phyloP scores from a whole-genome alignment of 2,888 invertebrate species.

The Drosophila anomalipes region DNA sequence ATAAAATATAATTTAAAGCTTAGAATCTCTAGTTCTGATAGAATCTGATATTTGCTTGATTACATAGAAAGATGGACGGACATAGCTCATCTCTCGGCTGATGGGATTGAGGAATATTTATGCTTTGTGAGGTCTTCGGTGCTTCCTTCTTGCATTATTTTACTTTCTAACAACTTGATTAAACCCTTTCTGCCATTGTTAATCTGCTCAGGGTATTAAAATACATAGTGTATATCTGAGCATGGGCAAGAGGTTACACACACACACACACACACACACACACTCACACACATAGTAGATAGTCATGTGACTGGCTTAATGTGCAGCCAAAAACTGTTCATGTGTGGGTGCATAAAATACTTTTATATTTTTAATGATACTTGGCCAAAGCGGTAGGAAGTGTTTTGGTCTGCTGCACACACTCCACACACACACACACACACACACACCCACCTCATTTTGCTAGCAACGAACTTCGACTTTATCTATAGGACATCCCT shows the following conservation, averaged over 20 bases:
- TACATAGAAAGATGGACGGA: neutral
- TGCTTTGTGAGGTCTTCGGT: neutral
- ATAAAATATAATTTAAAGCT: neutral
- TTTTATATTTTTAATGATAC: conserved; percentile 81
- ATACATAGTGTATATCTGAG: neutral
- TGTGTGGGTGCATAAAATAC: conserved; percentile 70
- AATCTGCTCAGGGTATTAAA: conserved; percentile 3
- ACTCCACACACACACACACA: conserved; percentile 39
- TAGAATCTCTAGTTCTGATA: neutral
- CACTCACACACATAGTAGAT: conserved; percentile 8
- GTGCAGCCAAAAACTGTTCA: conserved; percentile 48
- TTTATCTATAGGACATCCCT: neutral
- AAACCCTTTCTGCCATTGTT: neutral
- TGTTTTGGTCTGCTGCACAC: conserved; percentile 79
- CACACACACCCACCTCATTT: conserved; percentile 44
- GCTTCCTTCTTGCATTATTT: neutral
- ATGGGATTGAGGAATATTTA: neutral
- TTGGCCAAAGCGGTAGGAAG: conserved; percentile 80
- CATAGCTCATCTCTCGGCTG: neutral
- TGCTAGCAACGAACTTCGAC: conserved; percentile 73
- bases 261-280: neutral
- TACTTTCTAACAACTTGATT: neutral
- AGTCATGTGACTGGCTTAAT: conserved; percentile 54
- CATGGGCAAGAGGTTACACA: conserved; percentile 18
- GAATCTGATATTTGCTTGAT: neutral